These are phyloP conservation scores for Epinephelus coioides DNA, from an alignment of 2,797 vertebrate species.

Conservation along the genomic window DNA sequence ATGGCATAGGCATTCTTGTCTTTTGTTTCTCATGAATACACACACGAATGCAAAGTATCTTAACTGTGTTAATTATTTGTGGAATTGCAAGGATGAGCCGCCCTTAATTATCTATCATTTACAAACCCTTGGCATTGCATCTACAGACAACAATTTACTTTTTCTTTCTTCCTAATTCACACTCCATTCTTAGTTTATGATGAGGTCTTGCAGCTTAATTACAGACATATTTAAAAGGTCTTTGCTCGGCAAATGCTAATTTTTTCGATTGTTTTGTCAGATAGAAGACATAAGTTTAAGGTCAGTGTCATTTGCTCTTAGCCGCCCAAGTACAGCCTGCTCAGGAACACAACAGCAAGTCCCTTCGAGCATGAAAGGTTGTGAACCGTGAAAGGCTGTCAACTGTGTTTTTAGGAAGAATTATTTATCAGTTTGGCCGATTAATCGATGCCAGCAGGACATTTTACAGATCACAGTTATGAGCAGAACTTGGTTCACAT, in stretches of 20 bases:
- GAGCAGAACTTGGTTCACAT: no score
- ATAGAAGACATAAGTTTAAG: slow-evolving; percentile 44
- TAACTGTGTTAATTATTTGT: slow-evolving; percentile 41
- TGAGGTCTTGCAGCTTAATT: slow-evolving; percentile 67
- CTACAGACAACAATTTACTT: slow-evolving; percentile 39
- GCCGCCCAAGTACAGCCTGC: slow-evolving; percentile 56
- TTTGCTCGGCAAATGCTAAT: slow-evolving; percentile 59
- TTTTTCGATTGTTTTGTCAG: slow-evolving; percentile 64
- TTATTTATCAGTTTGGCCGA: not conserved
- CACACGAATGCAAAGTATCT: slow-evolving; percentile 31
- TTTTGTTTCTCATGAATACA: slow-evolving; percentile 7
- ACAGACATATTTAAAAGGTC: slow-evolving; percentile 64
- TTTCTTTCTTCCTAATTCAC: slow-evolving; percentile 53
- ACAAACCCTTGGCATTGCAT: slow-evolving; percentile 48
- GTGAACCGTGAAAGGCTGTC: slow-evolving; percentile 69
- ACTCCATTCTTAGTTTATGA: slow-evolving; percentile 59
- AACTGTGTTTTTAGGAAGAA: slow-evolving; percentile 49
- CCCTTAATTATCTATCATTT: slow-evolving; percentile 68
- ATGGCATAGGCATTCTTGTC: not conserved
- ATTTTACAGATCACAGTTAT: no score
- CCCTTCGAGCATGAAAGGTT: slow-evolving; percentile 62
- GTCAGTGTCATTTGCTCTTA: slow-evolving; percentile 65
- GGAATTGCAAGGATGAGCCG: slow-evolving; percentile 28
- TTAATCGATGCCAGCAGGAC: no score
- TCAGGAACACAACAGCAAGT: slow-evolving; percentile 48